phyloP scores from a whole-genome alignment of 1,140 invertebrate species.

The Apocrypta bakeri region DNA sequence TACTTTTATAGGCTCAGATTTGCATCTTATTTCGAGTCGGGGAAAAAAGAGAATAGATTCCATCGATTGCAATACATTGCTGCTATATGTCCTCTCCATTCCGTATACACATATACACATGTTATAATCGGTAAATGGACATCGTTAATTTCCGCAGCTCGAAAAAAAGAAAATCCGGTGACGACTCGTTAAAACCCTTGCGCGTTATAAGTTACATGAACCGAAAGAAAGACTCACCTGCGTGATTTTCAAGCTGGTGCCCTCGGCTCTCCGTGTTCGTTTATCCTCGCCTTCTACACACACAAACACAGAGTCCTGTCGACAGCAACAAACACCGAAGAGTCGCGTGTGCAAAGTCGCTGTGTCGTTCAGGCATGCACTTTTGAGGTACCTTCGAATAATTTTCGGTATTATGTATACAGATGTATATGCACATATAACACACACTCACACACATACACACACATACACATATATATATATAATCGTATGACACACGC shows the following conservation, averaged over 20 bases:
- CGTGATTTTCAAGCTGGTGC: conserved; percentile 17
- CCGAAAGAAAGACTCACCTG: conserved; percentile 17
- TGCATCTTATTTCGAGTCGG: background rate
- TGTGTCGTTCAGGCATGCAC: background rate
- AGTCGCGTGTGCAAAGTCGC: background rate
- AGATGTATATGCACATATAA: too few relatives aligned
- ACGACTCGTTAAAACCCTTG: too few relatives aligned
- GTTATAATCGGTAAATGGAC: too few relatives aligned
- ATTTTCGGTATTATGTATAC: too few relatives aligned
- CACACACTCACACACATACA: too few relatives aligned
- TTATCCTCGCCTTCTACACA: background rate
- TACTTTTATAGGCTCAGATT: background rate
- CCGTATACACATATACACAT: too few relatives aligned
- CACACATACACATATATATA: too few relatives aligned
- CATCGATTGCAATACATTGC: background rate
- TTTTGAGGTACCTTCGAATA: too few relatives aligned
- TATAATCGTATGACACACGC: background rate
- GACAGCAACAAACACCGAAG: background rate
- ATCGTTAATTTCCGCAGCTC: too few relatives aligned
- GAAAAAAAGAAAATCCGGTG: too few relatives aligned
- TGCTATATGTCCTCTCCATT: too few relatives aligned
- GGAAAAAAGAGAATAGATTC: background rate
- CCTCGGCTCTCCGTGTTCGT: background rate
- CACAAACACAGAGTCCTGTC: too few relatives aligned
- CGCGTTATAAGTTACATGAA: background rate